Conservation (phyloP, 2,797 vertebrate species). For the Psittacula echo region DNA sequence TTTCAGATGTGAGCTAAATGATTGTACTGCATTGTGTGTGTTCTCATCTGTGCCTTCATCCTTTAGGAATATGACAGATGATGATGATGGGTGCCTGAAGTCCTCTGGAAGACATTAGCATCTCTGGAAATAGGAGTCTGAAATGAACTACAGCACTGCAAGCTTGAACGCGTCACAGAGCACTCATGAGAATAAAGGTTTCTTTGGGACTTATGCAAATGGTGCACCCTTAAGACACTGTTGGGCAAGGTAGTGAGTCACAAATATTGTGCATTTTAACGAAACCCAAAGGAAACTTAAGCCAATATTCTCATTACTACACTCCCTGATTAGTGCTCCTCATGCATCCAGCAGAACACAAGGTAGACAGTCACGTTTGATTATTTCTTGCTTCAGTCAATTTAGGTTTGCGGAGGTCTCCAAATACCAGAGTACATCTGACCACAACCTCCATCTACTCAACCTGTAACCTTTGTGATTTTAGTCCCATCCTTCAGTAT, state of each 20-base stretch:
- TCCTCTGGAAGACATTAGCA: background rate
- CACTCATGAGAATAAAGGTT: background rate
- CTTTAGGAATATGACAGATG: background rate
- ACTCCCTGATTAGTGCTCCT: background rate
- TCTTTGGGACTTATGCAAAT: background rate
- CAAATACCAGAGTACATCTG: background rate
- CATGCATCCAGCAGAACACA: no score
- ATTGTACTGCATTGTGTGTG: background rate
- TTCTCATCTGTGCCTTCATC: background rate
- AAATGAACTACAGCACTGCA: accelerated
- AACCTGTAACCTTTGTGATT: background rate
- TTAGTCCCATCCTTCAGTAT: background rate
- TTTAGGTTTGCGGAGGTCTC: background rate
- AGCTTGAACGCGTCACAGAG: accelerated
- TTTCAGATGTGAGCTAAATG: accelerated
- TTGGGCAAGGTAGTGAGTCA: background rate
- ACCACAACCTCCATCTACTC: background rate
- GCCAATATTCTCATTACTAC: background rate
- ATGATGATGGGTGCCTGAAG: background rate
- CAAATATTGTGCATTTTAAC: background rate
- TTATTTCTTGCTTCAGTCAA: background rate
- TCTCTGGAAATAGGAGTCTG: background rate
- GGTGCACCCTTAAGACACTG: background rate
- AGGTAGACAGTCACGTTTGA: background rate
- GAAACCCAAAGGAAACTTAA: background rate